Percentiles rank a stretch among this genome's conserved stretches.
Conservation (phyloP, 2,113 vertebrate species). For the Heloderma charlesbogerti region DNA sequence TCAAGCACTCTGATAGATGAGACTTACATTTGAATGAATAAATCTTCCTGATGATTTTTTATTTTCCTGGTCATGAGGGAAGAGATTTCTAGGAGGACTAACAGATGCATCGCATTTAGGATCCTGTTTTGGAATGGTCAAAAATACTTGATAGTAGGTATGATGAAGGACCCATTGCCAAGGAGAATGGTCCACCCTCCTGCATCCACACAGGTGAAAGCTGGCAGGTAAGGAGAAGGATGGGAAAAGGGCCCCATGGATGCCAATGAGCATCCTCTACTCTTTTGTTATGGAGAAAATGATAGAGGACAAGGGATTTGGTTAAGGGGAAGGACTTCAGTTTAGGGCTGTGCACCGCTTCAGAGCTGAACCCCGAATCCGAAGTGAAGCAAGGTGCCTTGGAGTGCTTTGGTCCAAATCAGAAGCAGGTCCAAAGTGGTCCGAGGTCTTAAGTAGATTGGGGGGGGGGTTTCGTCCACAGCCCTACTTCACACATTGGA, state of each 20-base stretch:
- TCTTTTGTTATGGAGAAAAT: not conserved
- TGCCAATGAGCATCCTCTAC: too few relatives aligned
- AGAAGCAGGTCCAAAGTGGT: too few relatives aligned
- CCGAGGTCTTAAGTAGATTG: too few relatives aligned
- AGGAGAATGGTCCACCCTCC: not conserved
- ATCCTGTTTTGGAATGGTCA: not conserved
- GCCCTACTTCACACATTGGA: too few relatives aligned
- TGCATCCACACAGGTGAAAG: not conserved
- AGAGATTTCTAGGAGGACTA: not conserved
- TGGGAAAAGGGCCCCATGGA: too few relatives aligned
- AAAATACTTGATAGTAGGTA: not conserved
- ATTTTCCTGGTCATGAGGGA: constrained; percentile 7
- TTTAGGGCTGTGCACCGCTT: too few relatives aligned
- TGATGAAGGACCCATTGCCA: not conserved
- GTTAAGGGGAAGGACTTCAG: not conserved
- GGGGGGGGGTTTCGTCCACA: too few relatives aligned
- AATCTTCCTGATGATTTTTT: constrained; percentile 3
- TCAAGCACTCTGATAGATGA: rapidly evolving
- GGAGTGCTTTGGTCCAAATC: too few relatives aligned
- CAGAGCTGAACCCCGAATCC: too few relatives aligned
- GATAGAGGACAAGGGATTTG: not conserved
- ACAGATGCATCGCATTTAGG: not conserved
- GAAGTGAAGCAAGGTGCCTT: too few relatives aligned
- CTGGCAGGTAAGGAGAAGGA: not conserved
- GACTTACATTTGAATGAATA: not conserved